A percentile compares a stretch with the other conserved stretches of the same genome.
These are phyloP conservation scores for Otocyon megalotis DNA, from an alignment of 2,113 vertebrate genomes.

Conservation along the genomic window DNA sequence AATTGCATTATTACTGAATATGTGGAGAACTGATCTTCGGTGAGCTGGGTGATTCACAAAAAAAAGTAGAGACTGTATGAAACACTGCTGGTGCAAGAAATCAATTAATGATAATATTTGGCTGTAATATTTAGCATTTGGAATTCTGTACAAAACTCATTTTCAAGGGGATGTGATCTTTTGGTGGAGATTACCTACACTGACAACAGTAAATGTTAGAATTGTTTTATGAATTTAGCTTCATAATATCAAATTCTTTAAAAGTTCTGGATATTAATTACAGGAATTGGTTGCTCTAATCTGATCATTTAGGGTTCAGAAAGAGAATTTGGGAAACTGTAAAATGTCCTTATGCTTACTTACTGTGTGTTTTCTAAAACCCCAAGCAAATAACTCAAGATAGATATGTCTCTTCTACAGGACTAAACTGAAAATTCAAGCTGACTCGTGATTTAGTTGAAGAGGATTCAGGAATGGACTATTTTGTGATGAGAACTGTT, in stretches of 20 bases:
- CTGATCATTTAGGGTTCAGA: slow-evolving; percentile 1
- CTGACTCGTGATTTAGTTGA: slow-evolving; percentile 37
- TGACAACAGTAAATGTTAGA: not conserved
- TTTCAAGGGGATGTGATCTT: slow-evolving; percentile 18
- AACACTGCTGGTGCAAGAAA: not conserved
- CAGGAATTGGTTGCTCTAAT: not conserved
- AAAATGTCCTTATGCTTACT: not conserved
- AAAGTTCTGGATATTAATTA: not conserved
- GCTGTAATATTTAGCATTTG: not conserved
- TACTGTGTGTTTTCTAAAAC: slow-evolving; percentile 15
- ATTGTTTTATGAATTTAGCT: slow-evolving; percentile 13
- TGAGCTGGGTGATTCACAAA: not conserved
- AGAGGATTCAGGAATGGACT: slow-evolving; percentile 1
- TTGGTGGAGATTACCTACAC: not conserved
- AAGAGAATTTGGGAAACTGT: slow-evolving; percentile 27
- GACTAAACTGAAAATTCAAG: slow-evolving; percentile 44
- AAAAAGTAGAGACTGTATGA: not conserved
- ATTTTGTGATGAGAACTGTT: not conserved
- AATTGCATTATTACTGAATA: not conserved
- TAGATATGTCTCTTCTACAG: slow-evolving; percentile 16
- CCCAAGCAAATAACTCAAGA: slow-evolving; percentile 38
- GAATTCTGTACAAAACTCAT: slow-evolving; percentile 46
- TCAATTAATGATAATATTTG: not conserved
- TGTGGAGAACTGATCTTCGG: not conserved
- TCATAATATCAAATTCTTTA: slow-evolving; percentile 30